These are phyloP conservation scores for Cantharis lateralis DNA, from an alignment of 2,888 invertebrate species.

Conservation along the genomic window DNA sequence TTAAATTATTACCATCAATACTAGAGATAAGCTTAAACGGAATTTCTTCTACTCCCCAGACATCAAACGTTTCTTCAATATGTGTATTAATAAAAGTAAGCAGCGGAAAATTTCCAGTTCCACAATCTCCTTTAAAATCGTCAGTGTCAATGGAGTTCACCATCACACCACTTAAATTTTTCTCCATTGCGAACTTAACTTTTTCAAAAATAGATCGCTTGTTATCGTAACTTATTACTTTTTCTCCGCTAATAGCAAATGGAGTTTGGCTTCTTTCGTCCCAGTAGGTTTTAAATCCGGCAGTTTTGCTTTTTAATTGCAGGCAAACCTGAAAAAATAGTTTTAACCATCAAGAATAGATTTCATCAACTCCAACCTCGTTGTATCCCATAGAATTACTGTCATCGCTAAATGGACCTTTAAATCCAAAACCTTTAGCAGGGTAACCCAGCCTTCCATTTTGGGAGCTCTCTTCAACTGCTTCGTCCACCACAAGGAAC, in stretches of 20 bases:
- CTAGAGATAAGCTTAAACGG: too few species aligned
- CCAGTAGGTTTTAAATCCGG: constrained; percentile 60
- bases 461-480: constrained; percentile 21
- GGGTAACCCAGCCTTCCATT: constrained; percentile 60
- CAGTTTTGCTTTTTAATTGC: constrained; percentile 62
- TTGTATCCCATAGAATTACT: constrained; percentile 73
- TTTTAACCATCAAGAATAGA: not conserved
- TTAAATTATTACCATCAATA: too few species aligned
- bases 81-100: constrained; percentile 75
- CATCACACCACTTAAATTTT: constrained; percentile 78
- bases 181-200: constrained; percentile 67
- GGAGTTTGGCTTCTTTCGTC: constrained; percentile 69
- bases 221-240: constrained; percentile 78
- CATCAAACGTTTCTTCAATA: constrained; percentile 47
- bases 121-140: constrained; percentile 77
- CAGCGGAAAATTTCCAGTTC: constrained; percentile 68
- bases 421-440: constrained; percentile 67
- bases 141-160: constrained; percentile 90
- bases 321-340: constrained; percentile 65
- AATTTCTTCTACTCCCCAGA: too few species aligned
- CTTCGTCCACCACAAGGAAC: constrained; percentile 61
- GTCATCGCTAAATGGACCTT: constrained; percentile 64
- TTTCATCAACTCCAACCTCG: constrained; percentile 62
- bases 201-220: constrained; percentile 76
- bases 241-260: constrained; percentile 64